Base-by-base conservation (phyloP, 1,140 invertebrate genomes). In the Periplaneta americana region DNA sequence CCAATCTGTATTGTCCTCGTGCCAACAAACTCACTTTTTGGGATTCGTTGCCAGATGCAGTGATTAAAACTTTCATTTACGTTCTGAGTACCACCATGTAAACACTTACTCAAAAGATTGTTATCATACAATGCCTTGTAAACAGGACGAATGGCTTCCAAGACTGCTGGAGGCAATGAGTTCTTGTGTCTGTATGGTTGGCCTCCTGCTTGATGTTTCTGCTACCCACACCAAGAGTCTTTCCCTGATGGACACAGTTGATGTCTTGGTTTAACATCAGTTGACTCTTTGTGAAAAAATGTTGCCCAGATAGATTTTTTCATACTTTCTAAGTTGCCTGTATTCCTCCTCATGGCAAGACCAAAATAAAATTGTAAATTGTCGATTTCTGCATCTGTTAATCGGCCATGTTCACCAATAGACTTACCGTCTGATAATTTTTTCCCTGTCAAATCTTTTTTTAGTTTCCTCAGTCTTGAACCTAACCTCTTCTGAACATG, bases 261-360 rank as follows among this genome's bases (percentile, higher is more conserved):
- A 82, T 85, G 83, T 31, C n/a, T n/a, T n/a, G n/a, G n/a, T n/a
- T n/a, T n/a, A n/a, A n/a, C n/a, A n/a, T n/a, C n/a, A n/a, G n/a
- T 84, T 2, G 84, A 85, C 34, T 75, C 81, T 57, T 80, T 80
- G 35, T 82, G 82, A 74, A 83, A 82, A 36, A 84, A 85, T n/a
- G 82, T 83, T 33, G 84, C 84, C 83, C 83, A 84, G 75, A 85
- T 83, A 83, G 81, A 80, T 37, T 83, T 83, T 74, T 81, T 84
- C 83, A 84, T 84, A 34, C 82, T 36, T n/a, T 82, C 57, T 18
- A 83, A 74, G 66, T 78, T 74, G 74, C 80, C 81, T 39, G 80
- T 18, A 74, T 78, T 36, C 37, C 78, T 76, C 33, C 80, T 82
- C 81, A 85, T 85, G 35, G 84, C 84, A 75, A 83, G 74, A 28